Conservation (phyloP, 2,113 vertebrate genomes). For the Parus major region DNA sequence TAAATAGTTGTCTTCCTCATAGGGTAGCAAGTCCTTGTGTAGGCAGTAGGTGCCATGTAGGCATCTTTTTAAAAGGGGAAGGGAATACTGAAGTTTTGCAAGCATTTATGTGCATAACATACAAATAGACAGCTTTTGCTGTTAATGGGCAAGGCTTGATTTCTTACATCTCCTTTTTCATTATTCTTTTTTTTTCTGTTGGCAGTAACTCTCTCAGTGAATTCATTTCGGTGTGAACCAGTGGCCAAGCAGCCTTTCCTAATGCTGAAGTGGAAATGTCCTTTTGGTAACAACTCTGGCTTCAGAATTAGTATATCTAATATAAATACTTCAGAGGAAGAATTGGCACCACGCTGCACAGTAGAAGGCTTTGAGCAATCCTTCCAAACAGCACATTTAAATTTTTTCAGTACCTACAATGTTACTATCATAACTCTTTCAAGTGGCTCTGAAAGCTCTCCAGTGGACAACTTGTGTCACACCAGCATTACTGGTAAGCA, state of each 20-base stretch:
- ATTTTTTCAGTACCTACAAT: slow-evolving; percentile 72
- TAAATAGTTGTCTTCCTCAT: not conserved
- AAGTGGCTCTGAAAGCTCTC: slow-evolving; percentile 53
- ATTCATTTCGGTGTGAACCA: slow-evolving; percentile 48
- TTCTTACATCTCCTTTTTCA: not conserved
- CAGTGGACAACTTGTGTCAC: not conserved
- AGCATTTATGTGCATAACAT: not conserved
- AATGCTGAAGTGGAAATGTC: slow-evolving; percentile 74
- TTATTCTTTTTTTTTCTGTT: not conserved
- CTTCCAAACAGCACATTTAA: not conserved
- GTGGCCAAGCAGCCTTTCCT: slow-evolving; percentile 63
- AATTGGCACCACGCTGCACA: fast-evolving
- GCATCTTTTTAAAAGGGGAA: not conserved
- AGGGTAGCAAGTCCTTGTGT: not conserved
- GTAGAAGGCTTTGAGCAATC: not conserved
- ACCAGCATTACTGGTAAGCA: slow-evolving; percentile 84
- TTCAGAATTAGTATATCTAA: slow-evolving; percentile 62
- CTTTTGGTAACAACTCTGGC: slow-evolving; percentile 54
- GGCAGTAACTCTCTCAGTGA: slow-evolving; percentile 69
- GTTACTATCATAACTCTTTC: slow-evolving; percentile 74
- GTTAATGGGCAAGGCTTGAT: not conserved
- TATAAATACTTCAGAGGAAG: not conserved
- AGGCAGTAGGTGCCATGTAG: not conserved
- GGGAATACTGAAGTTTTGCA: not conserved
- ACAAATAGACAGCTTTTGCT: not conserved